Evolutionary conservation across 2,113 vertebrate genomes (phyloP), one percentile per base, ranked within the genome.

Genomic region (Pelvicachromis taeniatus): DNA sequence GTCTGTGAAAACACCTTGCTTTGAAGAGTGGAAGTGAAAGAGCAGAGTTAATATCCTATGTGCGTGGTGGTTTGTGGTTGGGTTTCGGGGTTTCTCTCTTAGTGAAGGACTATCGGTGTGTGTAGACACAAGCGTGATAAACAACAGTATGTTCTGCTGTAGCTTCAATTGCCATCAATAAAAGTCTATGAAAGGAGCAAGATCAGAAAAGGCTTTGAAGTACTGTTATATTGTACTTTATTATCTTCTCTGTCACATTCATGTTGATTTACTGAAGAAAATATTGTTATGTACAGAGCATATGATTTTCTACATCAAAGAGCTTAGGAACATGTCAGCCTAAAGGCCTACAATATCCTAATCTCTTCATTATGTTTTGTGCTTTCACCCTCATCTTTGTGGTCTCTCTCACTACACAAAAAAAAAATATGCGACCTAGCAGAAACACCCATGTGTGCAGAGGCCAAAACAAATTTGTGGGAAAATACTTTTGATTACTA

Each of bases 391-490:
- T 78, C 58, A 11, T 77, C 53, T 65, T 19, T 81, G 42, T 40
- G 75, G 63, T 85, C 65, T 83, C 65, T 19, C 53, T 59, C 16
- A 23, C 80, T 61, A 63, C 5, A 35, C 70, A 56, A 52, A 61
- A 26, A 50, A 85, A 5, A 58, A 63, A 29, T 29, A 68, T 17
- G 19, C 78, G 78, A 13, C 7, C 7, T 6, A 31, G 26, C 78
- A 82, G 26, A 63, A 59, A 84, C 52, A 58, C 23, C 17, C 61
- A 40, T 4, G 17, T 59, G 19, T 52, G 53, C 78, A 78, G 35
- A 17, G 33, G 83, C 68, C 55, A 83, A 86, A 86, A 88, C 45
- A 53, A 61, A 68, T 85, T 90, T 87, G 79, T 95, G 94, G 95
- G 93, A 94, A 95, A 91, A 86, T 83, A 80, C 48, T 90, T 78